A percentile compares a stretch with the other conserved stretches of the same genome.
These are phyloP conservation scores for Dendrocopos noguchii DNA, from an alignment of 2,113 vertebrate species.

Conservation along the genomic window DNA sequence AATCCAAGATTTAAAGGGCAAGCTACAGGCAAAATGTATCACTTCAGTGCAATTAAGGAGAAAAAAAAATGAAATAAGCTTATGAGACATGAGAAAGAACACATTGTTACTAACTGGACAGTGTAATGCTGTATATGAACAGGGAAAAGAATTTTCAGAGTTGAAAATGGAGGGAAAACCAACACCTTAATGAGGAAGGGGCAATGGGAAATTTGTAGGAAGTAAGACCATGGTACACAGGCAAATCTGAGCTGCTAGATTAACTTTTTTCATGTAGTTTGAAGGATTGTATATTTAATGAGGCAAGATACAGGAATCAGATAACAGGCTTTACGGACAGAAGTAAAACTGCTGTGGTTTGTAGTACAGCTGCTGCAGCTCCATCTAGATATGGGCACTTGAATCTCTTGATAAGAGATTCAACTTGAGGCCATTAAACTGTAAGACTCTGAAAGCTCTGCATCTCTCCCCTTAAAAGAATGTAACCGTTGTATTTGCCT, in stretches of 20 bases:
- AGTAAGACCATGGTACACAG: background rate
- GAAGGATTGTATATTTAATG: background rate
- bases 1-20: background rate
- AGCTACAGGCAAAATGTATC: background rate
- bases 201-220: background rate
- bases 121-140: background rate
- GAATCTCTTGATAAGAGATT: background rate
- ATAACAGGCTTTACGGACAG: background rate
- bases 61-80: background rate
- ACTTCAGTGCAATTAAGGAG: background rate
- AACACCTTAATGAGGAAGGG: background rate
- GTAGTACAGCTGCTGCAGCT: background rate
- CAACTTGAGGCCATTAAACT: background rate
- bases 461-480: background rate
- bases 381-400: background rate
- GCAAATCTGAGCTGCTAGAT: background rate
- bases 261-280: background rate
- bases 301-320: background rate
- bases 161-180: background rate
- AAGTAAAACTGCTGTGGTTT: background rate
- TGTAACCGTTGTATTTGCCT: background rate
- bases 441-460: background rate
- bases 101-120: background rate
- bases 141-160: background rate
- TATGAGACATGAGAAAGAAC: background rate